A percentile compares a stretch with the other conserved stretches of the same genome.
These are phyloP conservation scores for Tragulus kanchil DNA, from an alignment of 2,113 vertebrate genomes.

Conservation along the genomic window DNA sequence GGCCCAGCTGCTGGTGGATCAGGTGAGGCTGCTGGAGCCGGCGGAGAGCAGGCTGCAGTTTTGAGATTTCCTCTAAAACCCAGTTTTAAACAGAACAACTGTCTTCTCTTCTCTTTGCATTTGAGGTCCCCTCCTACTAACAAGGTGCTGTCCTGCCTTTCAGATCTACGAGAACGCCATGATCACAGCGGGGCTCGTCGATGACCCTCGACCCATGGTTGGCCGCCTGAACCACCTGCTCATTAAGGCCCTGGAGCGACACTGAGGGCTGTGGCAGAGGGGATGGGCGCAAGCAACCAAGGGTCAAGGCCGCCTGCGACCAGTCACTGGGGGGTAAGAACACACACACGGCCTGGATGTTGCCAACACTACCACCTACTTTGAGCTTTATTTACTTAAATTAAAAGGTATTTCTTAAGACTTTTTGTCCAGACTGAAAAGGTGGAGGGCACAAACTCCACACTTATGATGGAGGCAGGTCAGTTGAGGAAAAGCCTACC, in stretches of 20 bases:
- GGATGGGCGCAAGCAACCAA: not conserved
- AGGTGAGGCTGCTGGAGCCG: conserved; percentile 88
- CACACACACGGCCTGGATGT: not conserved
- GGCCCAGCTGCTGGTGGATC: conserved; percentile 94
- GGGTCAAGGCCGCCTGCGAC: not conserved
- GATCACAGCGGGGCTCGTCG: conserved; percentile 96
- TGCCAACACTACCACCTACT: not conserved
- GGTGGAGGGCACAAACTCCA: not conserved
- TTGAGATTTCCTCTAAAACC: not conserved
- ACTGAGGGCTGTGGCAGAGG: conserved; percentile 83
- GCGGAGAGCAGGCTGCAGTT: not conserved
- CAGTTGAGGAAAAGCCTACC: not conserved
- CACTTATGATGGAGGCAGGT: not conserved
- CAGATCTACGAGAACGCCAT: conserved; percentile 99
- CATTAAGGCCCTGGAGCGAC: conserved; percentile 93
- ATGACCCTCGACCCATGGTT: conserved; percentile 97
- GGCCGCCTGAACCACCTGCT: conserved; percentile 94
- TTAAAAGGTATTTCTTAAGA: conserved; percentile 57
- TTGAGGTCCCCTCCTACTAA: not conserved
- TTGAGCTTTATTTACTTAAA: conserved; percentile 66
- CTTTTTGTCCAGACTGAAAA: not conserved
- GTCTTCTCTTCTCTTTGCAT: not conserved
- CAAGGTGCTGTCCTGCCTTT: not conserved
- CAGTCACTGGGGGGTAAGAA: not conserved
- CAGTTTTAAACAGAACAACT: not conserved